A percentile compares a stretch with the other conserved stretches of the same genome.
Evolutionary conservation across 2,113 vertebrate genomes (phyloP).

Genomic region (Acanthochromis polyacanthus): DNA sequence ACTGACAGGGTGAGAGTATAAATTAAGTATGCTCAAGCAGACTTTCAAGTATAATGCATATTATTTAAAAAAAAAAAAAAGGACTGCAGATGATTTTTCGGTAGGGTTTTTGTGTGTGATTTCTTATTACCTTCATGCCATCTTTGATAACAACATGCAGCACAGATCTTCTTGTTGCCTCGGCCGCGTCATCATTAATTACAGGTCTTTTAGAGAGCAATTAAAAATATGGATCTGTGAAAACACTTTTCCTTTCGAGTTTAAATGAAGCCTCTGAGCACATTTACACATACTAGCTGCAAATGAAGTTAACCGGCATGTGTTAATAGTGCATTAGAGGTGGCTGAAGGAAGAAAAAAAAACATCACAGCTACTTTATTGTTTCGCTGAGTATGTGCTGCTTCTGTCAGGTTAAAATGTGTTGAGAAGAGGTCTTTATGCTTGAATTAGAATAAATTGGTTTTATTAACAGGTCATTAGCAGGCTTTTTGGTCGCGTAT

Average conservation of each 20-base stretch:
- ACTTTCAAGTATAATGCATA: not conserved
- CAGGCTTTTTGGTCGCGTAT: slow-evolving; percentile 51
- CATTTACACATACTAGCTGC: slow-evolving; percentile 1
- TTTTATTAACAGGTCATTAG: slow-evolving; percentile 48
- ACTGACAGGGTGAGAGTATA: slow-evolving; percentile 9
- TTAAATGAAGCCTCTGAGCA: not conserved
- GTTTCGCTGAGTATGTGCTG: slow-evolving; percentile 2
- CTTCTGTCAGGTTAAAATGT: slow-evolving; percentile 1
- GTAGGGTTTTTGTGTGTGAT: no score
- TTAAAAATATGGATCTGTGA: not conserved
- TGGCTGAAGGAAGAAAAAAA: not conserved
- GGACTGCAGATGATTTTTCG: not conserved
- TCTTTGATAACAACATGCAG: no score
- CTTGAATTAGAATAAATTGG: slow-evolving; percentile 26
- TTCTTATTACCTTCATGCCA: no score
- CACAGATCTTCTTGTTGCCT: not conserved
- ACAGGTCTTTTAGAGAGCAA: not conserved
- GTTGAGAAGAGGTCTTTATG: slow-evolving; percentile 9
- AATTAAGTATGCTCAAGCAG: not conserved
- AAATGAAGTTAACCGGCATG: slow-evolving; percentile 2
- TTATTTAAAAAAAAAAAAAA: not conserved
- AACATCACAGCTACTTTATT: not conserved
- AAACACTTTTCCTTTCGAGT: not conserved
- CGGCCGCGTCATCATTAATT: slow-evolving; percentile 3
- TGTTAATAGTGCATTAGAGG: not conserved